Conservation (phyloP, 2,888 invertebrate species). For the Subacronicta megacephala region DNA sequence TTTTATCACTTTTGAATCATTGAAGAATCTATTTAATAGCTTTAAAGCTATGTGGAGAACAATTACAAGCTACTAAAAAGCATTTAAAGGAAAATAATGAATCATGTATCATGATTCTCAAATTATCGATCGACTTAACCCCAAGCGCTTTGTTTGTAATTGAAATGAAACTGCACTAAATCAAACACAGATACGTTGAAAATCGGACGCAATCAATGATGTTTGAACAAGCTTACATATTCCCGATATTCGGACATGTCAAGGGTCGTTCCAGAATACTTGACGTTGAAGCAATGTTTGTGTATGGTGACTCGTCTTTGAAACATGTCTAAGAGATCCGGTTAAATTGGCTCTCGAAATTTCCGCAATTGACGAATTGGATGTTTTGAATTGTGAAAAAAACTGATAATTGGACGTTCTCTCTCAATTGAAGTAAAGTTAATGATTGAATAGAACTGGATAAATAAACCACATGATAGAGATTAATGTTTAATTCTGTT, state of each 20-base stretch:
- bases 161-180: slow-evolving; percentile 36
- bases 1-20: slow-evolving; percentile 18
- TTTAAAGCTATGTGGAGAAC: slow-evolving; percentile 6
- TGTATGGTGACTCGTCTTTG: slow-evolving; percentile 6
- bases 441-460: no score
- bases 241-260: slow-evolving; percentile 22
- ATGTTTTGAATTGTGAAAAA: no score
- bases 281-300: slow-evolving; percentile 18
- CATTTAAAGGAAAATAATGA: no score
- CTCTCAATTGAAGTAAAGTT: no score
- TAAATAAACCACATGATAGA: no score
- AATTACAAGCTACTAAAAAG: background rate
- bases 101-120: background rate
- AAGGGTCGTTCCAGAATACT: slow-evolving; percentile 23
- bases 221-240: slow-evolving; percentile 51
- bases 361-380: no score
- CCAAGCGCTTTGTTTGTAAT: slow-evolving; percentile 27
- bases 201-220: slow-evolving; percentile 52
- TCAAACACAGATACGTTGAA: slow-evolving; percentile 28
- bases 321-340: slow-evolving; percentile 15
- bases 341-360: background rate
- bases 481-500: no score
- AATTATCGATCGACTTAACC: slow-evolving; percentile 13
- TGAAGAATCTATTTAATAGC: slow-evolving; percentile 9
- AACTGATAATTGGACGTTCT: no score